These are phyloP conservation scores for Benthosema pterotum DNA, from an alignment of 2,797 vertebrate species.

Conservation along the genomic window DNA sequence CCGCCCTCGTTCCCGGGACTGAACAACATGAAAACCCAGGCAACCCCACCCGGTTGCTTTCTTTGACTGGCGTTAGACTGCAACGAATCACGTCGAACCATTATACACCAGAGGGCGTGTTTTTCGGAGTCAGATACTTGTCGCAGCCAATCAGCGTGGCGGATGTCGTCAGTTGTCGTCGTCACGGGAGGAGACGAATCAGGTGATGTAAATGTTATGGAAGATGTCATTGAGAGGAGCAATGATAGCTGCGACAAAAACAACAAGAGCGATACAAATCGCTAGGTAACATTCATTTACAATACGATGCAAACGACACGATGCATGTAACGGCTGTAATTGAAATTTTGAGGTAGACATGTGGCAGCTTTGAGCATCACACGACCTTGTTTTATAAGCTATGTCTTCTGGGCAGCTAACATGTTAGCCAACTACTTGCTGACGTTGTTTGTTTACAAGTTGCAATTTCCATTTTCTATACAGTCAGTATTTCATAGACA, in stretches of 20 bases:
- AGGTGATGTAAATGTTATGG: constrained; percentile 50
- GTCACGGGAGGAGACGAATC: too few species aligned
- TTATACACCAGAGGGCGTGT: not conserved
- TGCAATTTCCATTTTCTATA: not conserved
- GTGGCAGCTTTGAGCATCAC: fast-evolving
- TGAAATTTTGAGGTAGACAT: not conserved
- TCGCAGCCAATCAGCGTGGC: constrained; percentile 51
- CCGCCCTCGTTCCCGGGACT: not conserved
- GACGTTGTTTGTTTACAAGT: not conserved
- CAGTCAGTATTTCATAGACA: too few species aligned
- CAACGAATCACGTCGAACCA: constrained; percentile 38
- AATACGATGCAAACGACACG: fast-evolving
- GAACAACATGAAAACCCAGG: not conserved
- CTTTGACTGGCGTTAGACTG: not conserved
- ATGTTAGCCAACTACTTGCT: constrained; percentile 19
- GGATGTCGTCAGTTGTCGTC: too few species aligned
- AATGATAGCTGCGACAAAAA: constrained; percentile 65
- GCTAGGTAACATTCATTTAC: constrained; percentile 66
- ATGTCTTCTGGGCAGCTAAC: constrained; percentile 10
- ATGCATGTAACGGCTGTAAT: fast-evolving
- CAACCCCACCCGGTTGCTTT: not conserved
- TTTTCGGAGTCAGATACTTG: not conserved
- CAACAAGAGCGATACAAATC: constrained; percentile 52
- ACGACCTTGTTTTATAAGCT: not conserved
- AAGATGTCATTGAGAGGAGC: constrained; percentile 70